Base-by-base conservation (phyloP, 2,888 invertebrate genomes). In the Lottia scabra region DNA sequence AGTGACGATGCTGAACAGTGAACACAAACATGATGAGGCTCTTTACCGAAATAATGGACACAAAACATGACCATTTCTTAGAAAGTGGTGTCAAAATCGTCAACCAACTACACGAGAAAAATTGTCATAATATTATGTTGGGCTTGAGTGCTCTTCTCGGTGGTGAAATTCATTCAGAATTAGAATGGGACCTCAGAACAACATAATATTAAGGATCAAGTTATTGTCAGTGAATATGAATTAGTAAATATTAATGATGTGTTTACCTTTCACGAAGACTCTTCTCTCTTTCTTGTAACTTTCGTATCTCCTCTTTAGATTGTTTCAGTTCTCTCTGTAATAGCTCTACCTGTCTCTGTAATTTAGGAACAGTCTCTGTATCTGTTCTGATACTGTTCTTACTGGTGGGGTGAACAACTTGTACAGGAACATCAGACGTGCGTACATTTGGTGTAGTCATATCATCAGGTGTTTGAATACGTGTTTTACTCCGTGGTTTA, bases 241-340 rank as follows among this genome's bases (percentile, higher is more conserved):
- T 8, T 38, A 1, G 38, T 38, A 38, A 38, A 38, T 10, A 16
- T 3, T 5, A 12, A 43, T 43, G 44, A 30, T 44, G 44, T 48
- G 13, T 77, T 62, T 81, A 89, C 90, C 90, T 89, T 70, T 90
- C 89, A 76, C 87, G 86, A 56, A 90, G 84, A 69, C 87, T 84
- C 75, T 88, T 85, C 84, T 91, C 90, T 75, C 88, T 82, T 67
- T 91, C 89, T 84, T 91, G 89, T 68, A 90, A 75, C 67, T 81
- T 83, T 68, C 80, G 78, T 5, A 91, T 85, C 10, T 87, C 85
- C 64, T 90, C 87, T 73, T 89, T 88, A 16, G 91, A 89, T 67
- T 88, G 87, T 48, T 88, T 87, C 45, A 92, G 84, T 78, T 92
- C 91, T 19, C 85, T 83, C 69, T 89, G 84, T 13, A 91, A 87